Percentiles rank a stretch among this genome's conserved stretches.
phyloP scores from a whole-genome alignment of 2,888 invertebrate genomes.

The Chromoteleia sp. region DNA sequence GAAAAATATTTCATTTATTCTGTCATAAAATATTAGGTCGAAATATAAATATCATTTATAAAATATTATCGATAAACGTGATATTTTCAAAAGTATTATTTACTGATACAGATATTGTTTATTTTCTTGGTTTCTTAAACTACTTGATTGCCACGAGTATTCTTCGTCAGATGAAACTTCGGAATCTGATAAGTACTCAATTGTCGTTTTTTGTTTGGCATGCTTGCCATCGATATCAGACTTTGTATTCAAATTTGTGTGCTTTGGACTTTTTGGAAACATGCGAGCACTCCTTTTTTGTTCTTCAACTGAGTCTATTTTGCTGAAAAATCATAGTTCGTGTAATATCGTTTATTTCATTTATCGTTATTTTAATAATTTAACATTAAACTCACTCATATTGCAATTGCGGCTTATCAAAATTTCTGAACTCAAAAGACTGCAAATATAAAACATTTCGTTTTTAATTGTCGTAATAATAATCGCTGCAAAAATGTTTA shows the following conservation, averaged over 20 bases:
- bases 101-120: slow-evolving; percentile 46
- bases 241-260: slow-evolving; percentile 39
- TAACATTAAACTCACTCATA: slow-evolving; percentile 15
- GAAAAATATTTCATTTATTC: slow-evolving; percentile 11
- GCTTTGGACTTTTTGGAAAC: slow-evolving; percentile 19
- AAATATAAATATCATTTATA: slow-evolving; percentile 34
- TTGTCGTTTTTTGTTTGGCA: slow-evolving; percentile 30
- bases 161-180: slow-evolving; percentile 60
- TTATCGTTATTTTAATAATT: background rate
- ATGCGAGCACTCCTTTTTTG: background rate
- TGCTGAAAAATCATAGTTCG: slow-evolving; percentile 4
- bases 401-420: background rate
- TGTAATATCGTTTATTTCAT: background rate
- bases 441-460: slow-evolving; percentile 13
- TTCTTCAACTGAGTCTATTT: slow-evolving; percentile 24
- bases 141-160: slow-evolving; percentile 46
- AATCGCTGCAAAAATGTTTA: background rate
- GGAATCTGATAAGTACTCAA: slow-evolving; percentile 56
- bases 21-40: slow-evolving; percentile 20
- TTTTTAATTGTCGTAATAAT: background rate
- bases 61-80: slow-evolving; percentile 18
- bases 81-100: slow-evolving; percentile 10
- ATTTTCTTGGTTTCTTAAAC: background rate
- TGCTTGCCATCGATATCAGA: slow-evolving; percentile 8
- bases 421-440: slow-evolving; percentile 24